Conservation (phyloP, 2,888 invertebrate genomes). For the Rotaria macrura region DNA sequence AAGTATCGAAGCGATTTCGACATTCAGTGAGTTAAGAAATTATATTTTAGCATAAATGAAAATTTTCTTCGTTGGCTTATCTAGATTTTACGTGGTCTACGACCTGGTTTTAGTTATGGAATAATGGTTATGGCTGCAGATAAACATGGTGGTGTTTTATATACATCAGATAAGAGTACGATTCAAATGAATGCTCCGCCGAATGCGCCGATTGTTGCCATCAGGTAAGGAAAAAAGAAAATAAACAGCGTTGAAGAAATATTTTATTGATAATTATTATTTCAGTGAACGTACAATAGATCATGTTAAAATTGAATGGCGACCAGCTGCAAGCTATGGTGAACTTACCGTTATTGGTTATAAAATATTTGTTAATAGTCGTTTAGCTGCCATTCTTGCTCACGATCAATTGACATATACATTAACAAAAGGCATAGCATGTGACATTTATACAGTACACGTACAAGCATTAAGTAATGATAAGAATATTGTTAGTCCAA, state of each 20-base stretch:
- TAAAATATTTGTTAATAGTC: constrained; percentile 49
- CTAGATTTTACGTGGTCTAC: neutral
- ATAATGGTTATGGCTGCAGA: neutral
- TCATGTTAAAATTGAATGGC: constrained; percentile 49
- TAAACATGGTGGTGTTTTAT: constrained; percentile 1
- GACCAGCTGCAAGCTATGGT: constrained; percentile 47
- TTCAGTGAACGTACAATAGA: neutral
- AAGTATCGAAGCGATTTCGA: neutral
- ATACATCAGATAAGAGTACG: constrained; percentile 13
- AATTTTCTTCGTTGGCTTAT: neutral
- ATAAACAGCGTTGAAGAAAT: too few relatives aligned
- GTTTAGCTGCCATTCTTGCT: constrained; percentile 42
- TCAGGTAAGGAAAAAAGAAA: neutral
- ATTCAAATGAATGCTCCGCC: constrained; percentile 5
- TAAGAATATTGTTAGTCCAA: constrained; percentile 43
- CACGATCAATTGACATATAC: constrained; percentile 45
- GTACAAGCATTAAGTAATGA: constrained; percentile 47
- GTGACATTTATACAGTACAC: constrained; percentile 49
- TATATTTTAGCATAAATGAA: neutral
- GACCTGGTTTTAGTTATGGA: constrained; percentile 18
- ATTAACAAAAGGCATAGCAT: constrained; percentile 47
- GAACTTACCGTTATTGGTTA: constrained; percentile 47
- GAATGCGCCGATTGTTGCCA: neutral
- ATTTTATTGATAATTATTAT: neutral
- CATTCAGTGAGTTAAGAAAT: neutral